phyloP scores from a whole-genome alignment of 2,797 vertebrate genomes.

The Alosa sapidissima region DNA sequence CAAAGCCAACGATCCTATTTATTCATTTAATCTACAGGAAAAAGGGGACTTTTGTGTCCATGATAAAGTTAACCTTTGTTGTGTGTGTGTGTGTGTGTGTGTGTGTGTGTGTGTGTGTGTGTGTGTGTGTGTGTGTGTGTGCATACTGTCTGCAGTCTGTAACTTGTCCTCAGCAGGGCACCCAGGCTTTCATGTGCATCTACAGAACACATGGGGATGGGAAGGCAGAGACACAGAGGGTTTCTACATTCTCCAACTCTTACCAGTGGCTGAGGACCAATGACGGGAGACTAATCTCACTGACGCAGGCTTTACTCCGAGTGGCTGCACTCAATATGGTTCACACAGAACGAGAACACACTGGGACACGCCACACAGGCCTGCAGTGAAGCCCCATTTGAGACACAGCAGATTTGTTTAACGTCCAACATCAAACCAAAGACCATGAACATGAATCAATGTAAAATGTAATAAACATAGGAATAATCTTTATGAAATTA shows the following conservation, averaged over 20 bases:
- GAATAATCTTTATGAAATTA: not conserved
- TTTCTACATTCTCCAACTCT: not conserved
- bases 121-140: conserved; percentile 1
- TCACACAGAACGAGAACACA: not conserved
- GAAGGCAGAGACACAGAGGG: not conserved
- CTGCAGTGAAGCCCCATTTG: not conserved
- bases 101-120: conserved; percentile 2
- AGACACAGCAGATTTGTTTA: not conserved
- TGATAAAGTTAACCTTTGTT: conserved; percentile 73
- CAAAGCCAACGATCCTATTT: conserved; percentile 75
- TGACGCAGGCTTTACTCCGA: too few relatives aligned
- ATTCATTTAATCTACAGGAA: conserved; percentile 79
- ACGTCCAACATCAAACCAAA: too few relatives aligned
- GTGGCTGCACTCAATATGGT: not conserved
- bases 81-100: conserved; percentile 19
- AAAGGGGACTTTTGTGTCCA: conserved; percentile 78
- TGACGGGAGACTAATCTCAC: too few relatives aligned
- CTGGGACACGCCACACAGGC: not conserved
- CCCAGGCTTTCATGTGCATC: conserved; percentile 1
- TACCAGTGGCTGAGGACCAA: not conserved
- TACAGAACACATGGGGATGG: not conserved
- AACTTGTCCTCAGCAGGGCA: conserved; percentile 8
- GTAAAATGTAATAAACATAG: not conserved
- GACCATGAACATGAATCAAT: not conserved
- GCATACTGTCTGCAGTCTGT: not conserved